Conservation (phyloP, 2,113 vertebrate species). For the Chloropsis cyanopogon region DNA sequence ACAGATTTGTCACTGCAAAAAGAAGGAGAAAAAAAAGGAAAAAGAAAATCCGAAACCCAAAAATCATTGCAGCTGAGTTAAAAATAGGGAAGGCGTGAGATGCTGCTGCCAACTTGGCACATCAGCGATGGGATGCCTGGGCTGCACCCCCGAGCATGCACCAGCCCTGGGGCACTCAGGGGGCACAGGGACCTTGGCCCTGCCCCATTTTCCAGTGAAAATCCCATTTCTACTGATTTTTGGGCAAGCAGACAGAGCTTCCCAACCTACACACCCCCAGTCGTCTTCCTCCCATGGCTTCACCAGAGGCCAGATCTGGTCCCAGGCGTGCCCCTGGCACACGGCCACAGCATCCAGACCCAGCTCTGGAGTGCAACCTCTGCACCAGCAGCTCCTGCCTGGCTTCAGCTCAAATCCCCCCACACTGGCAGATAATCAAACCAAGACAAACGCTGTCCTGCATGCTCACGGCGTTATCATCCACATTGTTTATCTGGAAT, state of each 20-base stretch:
- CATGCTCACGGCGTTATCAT: neutral
- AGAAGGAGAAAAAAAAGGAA: neutral
- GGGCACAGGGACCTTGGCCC: neutral
- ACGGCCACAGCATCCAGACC: rapidly evolving
- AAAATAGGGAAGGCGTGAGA: neutral
- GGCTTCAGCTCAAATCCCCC: neutral
- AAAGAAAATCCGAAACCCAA: neutral
- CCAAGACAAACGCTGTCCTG: neutral
- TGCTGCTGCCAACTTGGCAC: neutral
- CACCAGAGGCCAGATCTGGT: neutral
- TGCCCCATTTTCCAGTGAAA: rapidly evolving
- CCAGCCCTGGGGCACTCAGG: rapidly evolving
- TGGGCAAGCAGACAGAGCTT: neutral
- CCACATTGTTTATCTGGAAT: conserved; percentile 49
- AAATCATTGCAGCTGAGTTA: conserved; percentile 3
- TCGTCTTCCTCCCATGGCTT: rapidly evolving
- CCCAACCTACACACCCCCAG: neutral
- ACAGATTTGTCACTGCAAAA: neutral
- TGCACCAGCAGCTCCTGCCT: neutral
- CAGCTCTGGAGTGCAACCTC: neutral
- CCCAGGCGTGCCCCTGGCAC: rapidly evolving
- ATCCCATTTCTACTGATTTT: neutral
- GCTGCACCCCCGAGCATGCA: neutral
- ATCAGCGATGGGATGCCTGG: rapidly evolving
- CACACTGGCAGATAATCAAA: neutral